A percentile compares a stretch with the other conserved stretches of the same genome.
Conservation (phyloP, 2,888 invertebrate species). For the Synanthedon vespiformis region DNA sequence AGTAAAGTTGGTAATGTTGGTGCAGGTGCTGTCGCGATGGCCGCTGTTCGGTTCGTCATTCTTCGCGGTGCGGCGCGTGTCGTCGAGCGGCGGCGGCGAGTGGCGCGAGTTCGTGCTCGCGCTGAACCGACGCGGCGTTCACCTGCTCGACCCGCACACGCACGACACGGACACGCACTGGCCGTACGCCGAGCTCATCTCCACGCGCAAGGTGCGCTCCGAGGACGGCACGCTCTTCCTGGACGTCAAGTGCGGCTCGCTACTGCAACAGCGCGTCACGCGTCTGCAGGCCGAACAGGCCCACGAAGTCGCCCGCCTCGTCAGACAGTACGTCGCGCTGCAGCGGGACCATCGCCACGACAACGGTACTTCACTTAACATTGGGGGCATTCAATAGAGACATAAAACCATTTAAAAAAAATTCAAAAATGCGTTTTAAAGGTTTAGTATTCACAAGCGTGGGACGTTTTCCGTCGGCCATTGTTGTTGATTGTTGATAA, state of each 20-base stretch:
- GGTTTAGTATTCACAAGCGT: too few relatives aligned
- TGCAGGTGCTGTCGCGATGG: constrained; percentile 92
- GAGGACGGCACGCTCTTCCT: constrained; percentile 91
- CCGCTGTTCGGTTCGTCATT: constrained; percentile 97
- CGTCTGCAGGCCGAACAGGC: constrained; percentile 97
- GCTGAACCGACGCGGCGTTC: constrained; percentile 92
- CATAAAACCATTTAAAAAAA: too few relatives aligned
- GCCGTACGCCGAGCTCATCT: constrained; percentile 95
- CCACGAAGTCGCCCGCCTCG: constrained; percentile 95
- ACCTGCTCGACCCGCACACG: constrained; percentile 91
- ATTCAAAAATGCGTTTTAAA: too few relatives aligned
- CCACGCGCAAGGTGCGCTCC: constrained; percentile 91
- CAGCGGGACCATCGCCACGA: constrained; percentile 49
- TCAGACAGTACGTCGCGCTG: constrained; percentile 96
- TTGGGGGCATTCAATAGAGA: too few relatives aligned
- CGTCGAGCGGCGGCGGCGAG: constrained; percentile 75
- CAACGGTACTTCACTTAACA: constrained; percentile 14
- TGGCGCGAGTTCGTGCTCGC: constrained; percentile 93
- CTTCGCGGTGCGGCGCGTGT: constrained; percentile 91
- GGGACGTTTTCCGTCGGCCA: too few relatives aligned
- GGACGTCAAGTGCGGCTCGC: constrained; percentile 97
- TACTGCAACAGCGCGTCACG: constrained; percentile 95
- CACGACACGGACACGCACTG: constrained; percentile 95
- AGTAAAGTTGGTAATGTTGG: neutral
- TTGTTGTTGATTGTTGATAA: too few relatives aligned